phyloP scores from a whole-genome alignment of 2,888 invertebrate species.

The Xylota sylvarum region DNA sequence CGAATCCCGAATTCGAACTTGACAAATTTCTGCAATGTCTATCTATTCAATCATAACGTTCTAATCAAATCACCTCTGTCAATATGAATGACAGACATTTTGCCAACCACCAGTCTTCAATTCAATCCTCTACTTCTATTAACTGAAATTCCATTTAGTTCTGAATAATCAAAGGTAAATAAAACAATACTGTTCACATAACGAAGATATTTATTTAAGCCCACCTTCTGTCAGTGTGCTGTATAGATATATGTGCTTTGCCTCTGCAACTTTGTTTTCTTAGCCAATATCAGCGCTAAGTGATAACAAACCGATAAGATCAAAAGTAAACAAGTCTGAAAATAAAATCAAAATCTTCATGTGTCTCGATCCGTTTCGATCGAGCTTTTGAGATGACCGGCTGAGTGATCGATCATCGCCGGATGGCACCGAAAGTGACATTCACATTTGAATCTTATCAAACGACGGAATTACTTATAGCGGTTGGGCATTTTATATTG shows the following conservation, averaged over 20 bases:
- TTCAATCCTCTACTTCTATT: not conserved
- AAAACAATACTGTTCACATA: not conserved
- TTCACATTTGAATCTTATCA: conserved; percentile 38
- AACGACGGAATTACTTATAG: conserved; percentile 3
- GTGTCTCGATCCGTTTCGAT: conserved; percentile 7
- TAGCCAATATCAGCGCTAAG: conserved; percentile 29
- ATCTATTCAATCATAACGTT: not conserved
- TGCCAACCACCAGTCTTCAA: not conserved
- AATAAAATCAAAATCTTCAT: conserved; percentile 20
- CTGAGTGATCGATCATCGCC: conserved; percentile 24
- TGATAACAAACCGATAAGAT: conserved; percentile 62
- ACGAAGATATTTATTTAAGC: conserved; percentile 8
- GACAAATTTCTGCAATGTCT: not conserved
- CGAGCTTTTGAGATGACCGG: not conserved
- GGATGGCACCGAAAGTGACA: conserved; percentile 4
- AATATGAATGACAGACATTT: not conserved
- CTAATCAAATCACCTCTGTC: conserved; percentile 21
- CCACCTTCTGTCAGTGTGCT: not conserved
- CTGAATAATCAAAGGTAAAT: conserved; percentile 3
- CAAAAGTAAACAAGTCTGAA: conserved; percentile 37
- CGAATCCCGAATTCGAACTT: no score
- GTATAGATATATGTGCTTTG: not conserved
- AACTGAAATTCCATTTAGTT: not conserved
- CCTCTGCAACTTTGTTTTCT: conserved; percentile 28
- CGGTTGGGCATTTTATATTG: not conserved